Evolutionary conservation across 2,888 invertebrate species (phyloP), one percentile per base, ranked within the genome.

Genomic region (Lithophane socia): DNA sequence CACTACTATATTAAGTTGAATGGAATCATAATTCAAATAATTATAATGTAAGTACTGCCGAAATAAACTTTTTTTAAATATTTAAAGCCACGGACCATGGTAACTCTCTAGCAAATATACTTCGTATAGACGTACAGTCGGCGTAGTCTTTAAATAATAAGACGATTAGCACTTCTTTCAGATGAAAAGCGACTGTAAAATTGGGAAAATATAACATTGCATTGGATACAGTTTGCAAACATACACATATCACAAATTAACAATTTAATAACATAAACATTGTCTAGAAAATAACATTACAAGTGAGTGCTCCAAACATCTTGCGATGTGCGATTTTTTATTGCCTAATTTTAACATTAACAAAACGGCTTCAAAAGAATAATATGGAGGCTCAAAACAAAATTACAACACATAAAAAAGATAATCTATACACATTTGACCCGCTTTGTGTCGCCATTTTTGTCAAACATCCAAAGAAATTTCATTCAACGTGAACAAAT

Each of bases 391-490:
- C n/a, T 42, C 13, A 68, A 80, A 56, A 42, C 5, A 42, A 47
- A 60, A 56, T 13, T 13, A 37, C 9, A 60, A 64, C 37, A 60
- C 54, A 72, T 16, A 37, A 60, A 60, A 61, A 52, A 44, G 21
- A 49, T 44, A 61, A 66, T 69, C 37, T 63, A 52, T 64, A 77
- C 72, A 65, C 54, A 79, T 44, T 74, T 77, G 66, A 73, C 75
- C 73, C 60, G 37, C 71, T 76, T 76, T 37, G 12, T 77, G 72
- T 76, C 42, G 16, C 63, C 42, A 12, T 76, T 76, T 70, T 88
- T 87, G 88, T 73, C 79, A 88, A 68, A 61, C 66, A 75, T 88
- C 88, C 86, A 88, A 88, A 10, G 58, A 75, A 71, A 77, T 60
- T 73, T 73, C 44, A 70, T 73, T 77, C 65, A 76, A 56, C 58